phyloP scores from a whole-genome alignment of 2,113 vertebrate genomes.

The Bostrychus sinensis region DNA sequence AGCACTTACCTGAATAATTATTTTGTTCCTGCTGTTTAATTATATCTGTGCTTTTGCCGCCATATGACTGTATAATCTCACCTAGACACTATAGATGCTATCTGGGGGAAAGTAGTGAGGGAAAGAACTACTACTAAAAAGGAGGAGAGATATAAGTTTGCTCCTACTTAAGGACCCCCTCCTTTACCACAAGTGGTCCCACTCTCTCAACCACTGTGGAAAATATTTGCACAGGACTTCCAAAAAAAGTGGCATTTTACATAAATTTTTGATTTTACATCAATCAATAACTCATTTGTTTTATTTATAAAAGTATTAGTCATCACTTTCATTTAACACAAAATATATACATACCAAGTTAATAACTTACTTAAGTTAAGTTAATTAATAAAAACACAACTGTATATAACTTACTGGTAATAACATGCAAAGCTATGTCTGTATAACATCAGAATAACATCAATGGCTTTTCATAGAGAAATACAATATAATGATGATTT shows the following conservation, averaged over 20 bases:
- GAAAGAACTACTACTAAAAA: slow-evolving; percentile 64
- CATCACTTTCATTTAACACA: no score
- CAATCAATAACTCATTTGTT: neutral
- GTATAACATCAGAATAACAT: no score
- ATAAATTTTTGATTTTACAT: slow-evolving; percentile 20
- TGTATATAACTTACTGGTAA: no score
- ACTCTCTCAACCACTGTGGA: slow-evolving; percentile 54
- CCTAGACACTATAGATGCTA: slow-evolving; percentile 48
- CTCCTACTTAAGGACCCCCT: slow-evolving; percentile 71
- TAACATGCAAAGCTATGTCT: no score
- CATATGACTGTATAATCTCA: slow-evolving; percentile 55
- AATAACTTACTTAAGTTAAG: no score
- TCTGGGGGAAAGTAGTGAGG: slow-evolving; percentile 58
- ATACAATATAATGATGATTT: no score
- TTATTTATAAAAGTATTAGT: slow-evolving; percentile 8
- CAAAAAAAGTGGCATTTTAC: slow-evolving; percentile 40
- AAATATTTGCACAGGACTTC: slow-evolving; percentile 66
- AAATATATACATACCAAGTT: neutral
- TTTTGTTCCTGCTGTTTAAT: slow-evolving; percentile 40
- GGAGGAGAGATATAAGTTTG: slow-evolving; percentile 63
- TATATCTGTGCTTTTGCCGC: slow-evolving; percentile 55
- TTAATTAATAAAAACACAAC: no score
- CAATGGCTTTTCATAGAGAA: no score
- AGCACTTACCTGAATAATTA: slow-evolving; percentile 61
- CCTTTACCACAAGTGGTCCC: slow-evolving; percentile 60